phyloP scores from a whole-genome alignment of 1,140 invertebrate genomes.

The Apis dorsata region DNA sequence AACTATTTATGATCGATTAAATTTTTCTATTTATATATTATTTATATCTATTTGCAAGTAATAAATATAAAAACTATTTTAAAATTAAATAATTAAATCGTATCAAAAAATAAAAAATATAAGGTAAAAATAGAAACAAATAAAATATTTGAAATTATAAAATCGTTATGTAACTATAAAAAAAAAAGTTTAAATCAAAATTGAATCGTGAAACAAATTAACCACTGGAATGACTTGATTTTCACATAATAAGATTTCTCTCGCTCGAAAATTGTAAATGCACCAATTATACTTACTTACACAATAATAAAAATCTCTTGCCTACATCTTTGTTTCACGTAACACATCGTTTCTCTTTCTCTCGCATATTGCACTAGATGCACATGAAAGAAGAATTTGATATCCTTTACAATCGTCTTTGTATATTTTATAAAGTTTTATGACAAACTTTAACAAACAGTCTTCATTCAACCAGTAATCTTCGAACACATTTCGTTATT shows the following conservation, averaged over 20 bases:
- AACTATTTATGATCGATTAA: neutral
- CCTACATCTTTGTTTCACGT: neutral
- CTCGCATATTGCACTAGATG: neutral
- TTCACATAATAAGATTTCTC: neutral
- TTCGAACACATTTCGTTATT: conserved; percentile 89
- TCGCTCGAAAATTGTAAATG: no score
- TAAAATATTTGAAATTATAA: neutral
- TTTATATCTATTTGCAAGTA: neutral
- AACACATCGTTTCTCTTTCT: neutral
- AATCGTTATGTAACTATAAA: neutral
- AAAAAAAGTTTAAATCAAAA: neutral
- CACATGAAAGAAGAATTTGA: neutral
- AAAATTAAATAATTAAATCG: neutral
- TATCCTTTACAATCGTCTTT: neutral
- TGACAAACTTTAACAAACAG: neutral
- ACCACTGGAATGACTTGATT: conserved; percentile 16
- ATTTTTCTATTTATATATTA: neutral
- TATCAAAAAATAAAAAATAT: neutral
- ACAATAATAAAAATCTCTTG: conserved; percentile 22
- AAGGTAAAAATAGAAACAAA: neutral
- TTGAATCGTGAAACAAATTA: neutral
- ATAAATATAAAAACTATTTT: neutral
- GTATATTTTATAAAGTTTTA: neutral
- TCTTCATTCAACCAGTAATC: conserved; percentile 61
- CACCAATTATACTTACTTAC: neutral